Conservation (phyloP, 2,113 vertebrate genomes). For the Ellobius talpinus region DNA sequence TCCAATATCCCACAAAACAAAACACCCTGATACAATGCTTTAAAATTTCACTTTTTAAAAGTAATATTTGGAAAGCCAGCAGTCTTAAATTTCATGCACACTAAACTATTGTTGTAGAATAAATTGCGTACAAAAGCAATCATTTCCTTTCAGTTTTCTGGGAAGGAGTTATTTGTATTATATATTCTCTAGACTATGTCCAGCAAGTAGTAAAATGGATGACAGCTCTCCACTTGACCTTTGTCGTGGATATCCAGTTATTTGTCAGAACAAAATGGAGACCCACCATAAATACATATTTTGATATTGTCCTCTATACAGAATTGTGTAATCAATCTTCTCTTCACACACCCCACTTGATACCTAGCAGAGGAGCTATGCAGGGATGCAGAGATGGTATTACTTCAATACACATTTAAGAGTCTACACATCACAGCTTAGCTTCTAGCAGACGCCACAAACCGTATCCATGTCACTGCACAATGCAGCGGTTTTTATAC, state of each 20-base stretch:
- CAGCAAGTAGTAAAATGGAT: slow-evolving; percentile 84
- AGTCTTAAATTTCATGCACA: slow-evolving; percentile 90
- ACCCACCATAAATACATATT: slow-evolving; percentile 82
- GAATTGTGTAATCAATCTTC: slow-evolving; percentile 64
- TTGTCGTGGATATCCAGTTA: slow-evolving; percentile 82
- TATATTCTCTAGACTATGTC: slow-evolving; percentile 87
- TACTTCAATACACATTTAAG: slow-evolving; percentile 76
- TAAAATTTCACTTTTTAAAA: slow-evolving; percentile 77
- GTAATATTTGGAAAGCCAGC: slow-evolving; percentile 83
- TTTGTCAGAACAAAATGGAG: slow-evolving; percentile 83
- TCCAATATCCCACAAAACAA: slow-evolving; percentile 75
- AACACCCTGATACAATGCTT: slow-evolving; percentile 64
- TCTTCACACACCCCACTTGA: slow-evolving; percentile 63
- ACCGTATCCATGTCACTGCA: slow-evolving; percentile 74
- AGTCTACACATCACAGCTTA: slow-evolving; percentile 76
- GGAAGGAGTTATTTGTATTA: slow-evolving; percentile 87
- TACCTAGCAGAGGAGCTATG: slow-evolving; percentile 61
- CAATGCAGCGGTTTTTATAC: slow-evolving; percentile 69
- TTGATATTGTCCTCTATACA: slow-evolving; percentile 65
- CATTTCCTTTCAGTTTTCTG: slow-evolving; percentile 90
- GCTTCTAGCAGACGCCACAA: slow-evolving; percentile 85
- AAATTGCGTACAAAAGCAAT: slow-evolving; percentile 92
- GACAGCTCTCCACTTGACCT: slow-evolving; percentile 86
- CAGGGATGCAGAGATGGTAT: slow-evolving; percentile 81
- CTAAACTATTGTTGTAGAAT: slow-evolving; percentile 89